Percentiles rank a stretch among this genome's conserved stretches.
Conservation (phyloP, 92 coral and sea anemone species). For the Phenganax marumi region DNA sequence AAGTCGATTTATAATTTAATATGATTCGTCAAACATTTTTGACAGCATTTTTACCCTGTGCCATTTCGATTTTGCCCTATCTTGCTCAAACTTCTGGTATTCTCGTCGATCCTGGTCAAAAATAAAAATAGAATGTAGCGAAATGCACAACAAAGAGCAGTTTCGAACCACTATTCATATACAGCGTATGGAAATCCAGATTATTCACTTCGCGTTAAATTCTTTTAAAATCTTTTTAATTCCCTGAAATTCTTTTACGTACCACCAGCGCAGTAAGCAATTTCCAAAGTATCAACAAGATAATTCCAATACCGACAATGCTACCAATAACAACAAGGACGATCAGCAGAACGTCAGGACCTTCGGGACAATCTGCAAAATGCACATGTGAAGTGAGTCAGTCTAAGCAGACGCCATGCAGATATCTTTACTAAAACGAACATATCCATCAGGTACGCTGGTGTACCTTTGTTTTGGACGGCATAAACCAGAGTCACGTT, state of each 20-base stretch:
- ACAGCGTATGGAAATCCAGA: too few species aligned
- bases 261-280: constrained; percentile 76
- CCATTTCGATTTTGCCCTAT: constrained; percentile 25
- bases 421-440: too few species aligned
- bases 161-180: too few species aligned
- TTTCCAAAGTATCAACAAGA: constrained; percentile 69
- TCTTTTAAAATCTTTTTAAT: too few species aligned
- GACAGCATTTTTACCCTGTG: constrained; percentile 17
- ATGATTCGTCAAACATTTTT: background rate
- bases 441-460: too few species aligned
- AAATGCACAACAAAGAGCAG: too few species aligned
- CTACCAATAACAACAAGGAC: constrained; percentile 79
- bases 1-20: background rate
- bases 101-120: constrained; percentile 29
- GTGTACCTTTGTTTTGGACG: constrained; percentile 27
- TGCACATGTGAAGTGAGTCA: background rate
- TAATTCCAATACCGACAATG: constrained; percentile 73
- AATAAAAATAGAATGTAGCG: background rate
- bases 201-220: too few species aligned
- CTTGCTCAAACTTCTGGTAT: constrained; percentile 29
- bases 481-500: constrained; percentile 38
- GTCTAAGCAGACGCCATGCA: background rate
- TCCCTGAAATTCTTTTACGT: constrained; percentile 53
- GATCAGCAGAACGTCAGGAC: constrained; percentile 70
- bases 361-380: constrained; percentile 72